Evolutionary conservation across 2,797 vertebrate species (phyloP), one percentile per base, ranked within the genome.

Genomic region (Epinephelus awoara): DNA sequence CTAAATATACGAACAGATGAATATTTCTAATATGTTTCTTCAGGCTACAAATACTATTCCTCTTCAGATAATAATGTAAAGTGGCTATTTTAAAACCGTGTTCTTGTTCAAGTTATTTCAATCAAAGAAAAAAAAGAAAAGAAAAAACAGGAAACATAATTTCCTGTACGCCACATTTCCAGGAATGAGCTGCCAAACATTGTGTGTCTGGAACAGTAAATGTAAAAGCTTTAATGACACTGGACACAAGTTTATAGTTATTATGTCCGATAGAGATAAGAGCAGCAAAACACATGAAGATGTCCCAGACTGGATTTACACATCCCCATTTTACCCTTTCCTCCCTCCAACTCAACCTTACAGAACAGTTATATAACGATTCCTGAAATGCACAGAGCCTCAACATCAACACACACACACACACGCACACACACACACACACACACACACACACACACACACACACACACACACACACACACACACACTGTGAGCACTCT

Each of bases 281-380:
- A 47, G 57, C 23, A 19, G 42, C 23, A 49, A 21, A 40, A 75
- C 29, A 34, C 46, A 34, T 15, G 2, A 57, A 64, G 14, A 61
- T 47, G 55, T 49, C 19, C 23, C 49, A 68, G 46, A 72, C 66
- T 19, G 23, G 12, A 58, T 57, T 75, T 47, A 19, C 12, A 54
- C 1, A n/a, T 64, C 65, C 51, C 34, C 1, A 5, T 57, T 72
- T 66, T 21, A 29, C 44, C 64, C 51, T 42, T 38, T 1, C 10
- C 52, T 62, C 29, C 54, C 47, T 70, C 64, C 51, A 51, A 51
- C 61, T 58, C 47, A 47, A 80, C 70, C 71, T 82, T 61, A 89
- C 70, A 85, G 67, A 85, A 89, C 88, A 87, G 82, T 91, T 91
- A 88, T 62, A 54, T 88, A 92, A 91, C 21, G 4, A 87, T 91